phyloP scores from a whole-genome alignment of 2,113 vertebrate genomes.

The Brachypteracias leptosomus region DNA sequence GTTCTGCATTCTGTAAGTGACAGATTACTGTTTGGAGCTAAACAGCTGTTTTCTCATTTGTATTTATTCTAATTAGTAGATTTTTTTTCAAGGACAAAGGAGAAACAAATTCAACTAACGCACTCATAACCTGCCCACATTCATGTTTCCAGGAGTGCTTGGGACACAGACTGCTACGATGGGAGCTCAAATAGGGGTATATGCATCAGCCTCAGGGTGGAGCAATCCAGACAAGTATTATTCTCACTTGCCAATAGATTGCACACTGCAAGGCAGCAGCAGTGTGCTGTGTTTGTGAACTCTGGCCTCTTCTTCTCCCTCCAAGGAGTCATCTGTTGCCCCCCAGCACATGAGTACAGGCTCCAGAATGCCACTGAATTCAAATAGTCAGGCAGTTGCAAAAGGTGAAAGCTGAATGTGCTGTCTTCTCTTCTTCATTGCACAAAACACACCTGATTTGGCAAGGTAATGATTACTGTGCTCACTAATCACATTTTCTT shows the following conservation, averaged over 20 bases:
- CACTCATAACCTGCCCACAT: neutral
- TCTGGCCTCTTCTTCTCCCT: neutral
- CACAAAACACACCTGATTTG: neutral
- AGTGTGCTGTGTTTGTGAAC: neutral
- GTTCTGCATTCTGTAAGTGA: neutral
- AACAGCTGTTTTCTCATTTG: neutral
- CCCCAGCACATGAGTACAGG: neutral
- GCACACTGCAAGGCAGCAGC: neutral
- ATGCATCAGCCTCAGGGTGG: neutral
- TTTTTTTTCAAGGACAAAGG: neutral
- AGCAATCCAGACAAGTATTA: neutral
- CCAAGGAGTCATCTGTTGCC: neutral
- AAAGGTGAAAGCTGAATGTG: neutral
- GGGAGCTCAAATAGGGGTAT: neutral
- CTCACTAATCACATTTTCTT: neutral
- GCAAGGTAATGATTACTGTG: neutral
- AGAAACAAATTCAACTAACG: neutral
- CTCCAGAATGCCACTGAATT: neutral
- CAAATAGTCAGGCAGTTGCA: neutral
- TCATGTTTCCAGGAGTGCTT: neutral
- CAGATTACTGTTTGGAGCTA: neutral
- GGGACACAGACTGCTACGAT: neutral
- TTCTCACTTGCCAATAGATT: neutral
- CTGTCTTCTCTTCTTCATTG: neutral
- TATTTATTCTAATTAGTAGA: neutral